phyloP scores from a whole-genome alignment of 2,797 vertebrate species.

The Vespertilio murinus region DNA sequence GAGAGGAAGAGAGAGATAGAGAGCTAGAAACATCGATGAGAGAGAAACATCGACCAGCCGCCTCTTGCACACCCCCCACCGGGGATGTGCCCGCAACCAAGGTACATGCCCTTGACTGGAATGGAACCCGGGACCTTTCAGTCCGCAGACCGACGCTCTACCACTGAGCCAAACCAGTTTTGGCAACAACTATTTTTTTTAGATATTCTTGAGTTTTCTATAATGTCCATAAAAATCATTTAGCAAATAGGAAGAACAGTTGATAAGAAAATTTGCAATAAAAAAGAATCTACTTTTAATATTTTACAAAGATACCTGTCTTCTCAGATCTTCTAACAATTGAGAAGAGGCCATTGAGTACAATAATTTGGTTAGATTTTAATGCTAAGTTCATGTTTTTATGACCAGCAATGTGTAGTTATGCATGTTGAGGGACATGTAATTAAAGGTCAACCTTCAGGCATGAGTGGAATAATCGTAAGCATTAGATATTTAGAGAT shows the following conservation, averaged over 20 bases:
- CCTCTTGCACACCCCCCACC: too few relatives aligned
- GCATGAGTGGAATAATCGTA: not conserved
- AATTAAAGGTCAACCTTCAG: constrained; percentile 44
- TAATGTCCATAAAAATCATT: not conserved
- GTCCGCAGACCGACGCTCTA: too few relatives aligned
- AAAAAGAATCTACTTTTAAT: constrained; percentile 76
- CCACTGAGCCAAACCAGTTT: too few relatives aligned
- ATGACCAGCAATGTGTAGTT: not conserved
- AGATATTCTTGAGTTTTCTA: not conserved
- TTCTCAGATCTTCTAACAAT: not conserved
- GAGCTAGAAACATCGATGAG: too few relatives aligned
- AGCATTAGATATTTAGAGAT: constrained; percentile 2
- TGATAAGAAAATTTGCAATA: constrained; percentile 45
- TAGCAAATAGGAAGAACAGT: not conserved
- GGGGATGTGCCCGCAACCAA: too few relatives aligned
- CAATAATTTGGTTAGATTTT: not conserved
- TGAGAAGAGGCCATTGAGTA: not conserved
- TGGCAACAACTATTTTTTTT: not conserved
- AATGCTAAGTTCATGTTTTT: not conserved
- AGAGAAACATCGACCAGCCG: too few relatives aligned
- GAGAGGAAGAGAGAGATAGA: too few relatives aligned
- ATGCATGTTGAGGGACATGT: not conserved
- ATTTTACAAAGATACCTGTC: constrained; percentile 54
- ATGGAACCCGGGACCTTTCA: too few relatives aligned
- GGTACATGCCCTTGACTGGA: too few relatives aligned